These are phyloP conservation scores for Motacilla alba DNA, from an alignment of 2,113 vertebrate genomes.

Conservation along the genomic window DNA sequence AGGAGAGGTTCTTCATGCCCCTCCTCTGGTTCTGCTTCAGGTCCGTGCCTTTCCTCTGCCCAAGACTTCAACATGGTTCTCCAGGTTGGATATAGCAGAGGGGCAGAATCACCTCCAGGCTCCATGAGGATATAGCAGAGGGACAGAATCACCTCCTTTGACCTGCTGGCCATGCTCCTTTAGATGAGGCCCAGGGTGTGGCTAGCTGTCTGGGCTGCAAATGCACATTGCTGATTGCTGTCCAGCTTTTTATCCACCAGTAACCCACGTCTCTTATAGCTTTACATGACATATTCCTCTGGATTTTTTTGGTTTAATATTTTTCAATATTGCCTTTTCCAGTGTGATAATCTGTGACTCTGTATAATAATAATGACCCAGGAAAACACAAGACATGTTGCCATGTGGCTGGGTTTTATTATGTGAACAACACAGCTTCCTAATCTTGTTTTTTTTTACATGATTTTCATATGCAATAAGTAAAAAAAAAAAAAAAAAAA, in stretches of 20 bases:
- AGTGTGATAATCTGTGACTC: not conserved
- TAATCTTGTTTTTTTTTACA: not conserved
- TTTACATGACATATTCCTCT: not conserved
- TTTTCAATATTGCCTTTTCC: not conserved
- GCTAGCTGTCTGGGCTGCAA: not conserved
- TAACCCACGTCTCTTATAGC: not conserved
- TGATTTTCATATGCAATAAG: not conserved
- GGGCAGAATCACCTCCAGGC: not conserved
- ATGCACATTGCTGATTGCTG: not conserved
- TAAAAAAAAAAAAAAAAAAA: not conserved
- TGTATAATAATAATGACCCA: not conserved
- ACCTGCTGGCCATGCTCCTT: fast-evolving
- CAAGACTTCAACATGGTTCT: not conserved
- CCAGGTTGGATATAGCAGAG: not conserved
- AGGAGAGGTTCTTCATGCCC: not conserved
- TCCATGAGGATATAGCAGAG: not conserved
- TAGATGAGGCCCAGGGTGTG: too few relatives aligned
- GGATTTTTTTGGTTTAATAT: not conserved
- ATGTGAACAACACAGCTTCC: not conserved
- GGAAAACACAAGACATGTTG: not conserved
- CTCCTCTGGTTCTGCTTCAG: not conserved
- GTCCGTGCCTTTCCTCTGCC: not conserved
- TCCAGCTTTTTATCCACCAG: not conserved
- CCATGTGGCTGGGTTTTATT: not conserved
- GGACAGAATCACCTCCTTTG: fast-evolving